Conservation (phyloP, 53 echinoderm and acorn worm species). For the Echinometra lucunter region DNA sequence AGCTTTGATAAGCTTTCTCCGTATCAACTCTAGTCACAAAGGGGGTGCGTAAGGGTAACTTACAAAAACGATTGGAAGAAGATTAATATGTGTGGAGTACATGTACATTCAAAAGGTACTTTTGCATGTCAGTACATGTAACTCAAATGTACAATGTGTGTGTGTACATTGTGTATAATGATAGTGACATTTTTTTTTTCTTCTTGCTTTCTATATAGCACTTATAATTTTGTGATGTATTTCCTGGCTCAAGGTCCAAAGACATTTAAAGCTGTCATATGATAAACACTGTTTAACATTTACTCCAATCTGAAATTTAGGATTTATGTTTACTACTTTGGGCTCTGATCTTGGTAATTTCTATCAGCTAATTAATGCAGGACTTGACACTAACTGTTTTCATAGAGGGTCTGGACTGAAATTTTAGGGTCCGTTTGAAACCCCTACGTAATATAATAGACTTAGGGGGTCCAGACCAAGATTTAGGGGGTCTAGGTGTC, state of each 20-base stretch:
- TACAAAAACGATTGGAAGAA: neutral
- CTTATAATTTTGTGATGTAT: neutral
- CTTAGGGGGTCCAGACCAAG: too few species aligned
- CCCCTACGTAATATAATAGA: too few species aligned
- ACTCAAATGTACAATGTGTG: neutral
- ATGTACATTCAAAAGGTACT: neutral
- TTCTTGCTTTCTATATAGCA: neutral
- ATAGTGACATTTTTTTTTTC: neutral
- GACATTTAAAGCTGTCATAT: too few species aligned
- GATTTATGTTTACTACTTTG: too few species aligned
- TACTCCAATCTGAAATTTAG: too few species aligned
- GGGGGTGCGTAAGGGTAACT: slow-evolving; percentile 17
- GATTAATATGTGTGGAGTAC: neutral
- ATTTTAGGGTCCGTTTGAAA: too few species aligned
- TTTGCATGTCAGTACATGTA: neutral
- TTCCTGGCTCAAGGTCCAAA: neutral
- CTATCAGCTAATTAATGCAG: too few species aligned
- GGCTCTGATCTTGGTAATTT: too few species aligned
- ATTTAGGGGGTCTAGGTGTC: too few species aligned
- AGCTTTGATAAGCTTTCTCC: neutral
- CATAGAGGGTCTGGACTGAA: too few species aligned
- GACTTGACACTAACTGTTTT: too few species aligned
- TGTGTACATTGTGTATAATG: neutral
- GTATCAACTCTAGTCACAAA: neutral
- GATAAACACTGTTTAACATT: neutral